Conservation (phyloP, 2,888 invertebrate genomes). For the Hydraecia micacea region DNA sequence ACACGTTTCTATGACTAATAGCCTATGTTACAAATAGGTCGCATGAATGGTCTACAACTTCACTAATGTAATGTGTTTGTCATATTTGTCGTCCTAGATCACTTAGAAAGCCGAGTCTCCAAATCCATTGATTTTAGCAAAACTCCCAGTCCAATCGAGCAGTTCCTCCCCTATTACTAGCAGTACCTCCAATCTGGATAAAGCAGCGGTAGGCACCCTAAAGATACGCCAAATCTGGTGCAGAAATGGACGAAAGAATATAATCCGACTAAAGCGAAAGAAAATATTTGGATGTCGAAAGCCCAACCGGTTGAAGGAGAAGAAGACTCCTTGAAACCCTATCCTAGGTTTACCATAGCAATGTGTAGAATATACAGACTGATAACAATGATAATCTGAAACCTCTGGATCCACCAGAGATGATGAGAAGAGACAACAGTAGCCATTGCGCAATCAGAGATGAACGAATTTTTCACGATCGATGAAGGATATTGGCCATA, state of each 20-base stretch:
- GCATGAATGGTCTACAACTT: slow-evolving; percentile 15
- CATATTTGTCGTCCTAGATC: slow-evolving; percentile 10
- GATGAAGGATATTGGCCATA: not conserved
- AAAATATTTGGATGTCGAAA: not conserved
- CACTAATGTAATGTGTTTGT: slow-evolving; percentile 6
- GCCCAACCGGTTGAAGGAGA: not conserved
- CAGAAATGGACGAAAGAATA: not conserved
- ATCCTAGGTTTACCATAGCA: not conserved
- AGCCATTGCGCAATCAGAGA: not conserved
- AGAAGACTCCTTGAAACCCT: not conserved
- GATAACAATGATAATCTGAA: not conserved
- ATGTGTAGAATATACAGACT: not conserved
- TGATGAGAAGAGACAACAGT: not conserved
- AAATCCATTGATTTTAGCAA: not conserved
- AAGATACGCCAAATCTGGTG: not conserved
- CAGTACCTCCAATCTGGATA: not conserved
- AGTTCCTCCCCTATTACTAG: not conserved
- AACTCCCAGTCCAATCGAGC: not conserved
- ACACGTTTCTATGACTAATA: slow-evolving; percentile 53
- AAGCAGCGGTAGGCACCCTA: not conserved
- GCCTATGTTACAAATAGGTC: slow-evolving; percentile 20
- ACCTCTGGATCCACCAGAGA: not conserved
- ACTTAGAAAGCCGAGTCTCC: not conserved
- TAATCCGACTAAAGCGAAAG: not conserved
- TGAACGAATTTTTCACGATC: not conserved